Conservation (phyloP, 2,797 vertebrate genomes). For the Hemitrygon akajei region DNA sequence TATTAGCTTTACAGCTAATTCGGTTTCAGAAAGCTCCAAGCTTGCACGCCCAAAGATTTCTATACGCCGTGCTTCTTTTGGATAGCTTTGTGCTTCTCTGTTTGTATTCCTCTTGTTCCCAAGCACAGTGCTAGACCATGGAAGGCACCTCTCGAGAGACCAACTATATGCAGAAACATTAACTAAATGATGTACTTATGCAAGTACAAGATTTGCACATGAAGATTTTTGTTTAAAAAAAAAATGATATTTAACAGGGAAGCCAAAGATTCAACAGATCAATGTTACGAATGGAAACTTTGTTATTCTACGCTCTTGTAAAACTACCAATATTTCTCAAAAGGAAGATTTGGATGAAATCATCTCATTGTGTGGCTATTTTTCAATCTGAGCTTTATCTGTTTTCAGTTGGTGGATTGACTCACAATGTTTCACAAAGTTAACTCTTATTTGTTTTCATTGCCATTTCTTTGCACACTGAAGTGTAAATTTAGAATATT, state of each 20-base stretch:
- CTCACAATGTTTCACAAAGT: background rate
- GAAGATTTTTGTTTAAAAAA: background rate
- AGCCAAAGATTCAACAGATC: background rate
- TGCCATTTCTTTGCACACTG: background rate
- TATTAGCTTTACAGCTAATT: conserved; percentile 79
- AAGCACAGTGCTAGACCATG: conserved; percentile 71
- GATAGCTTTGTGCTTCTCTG: conserved; percentile 87
- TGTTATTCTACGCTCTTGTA: background rate
- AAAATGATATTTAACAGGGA: background rate
- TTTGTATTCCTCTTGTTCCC: conserved; percentile 90
- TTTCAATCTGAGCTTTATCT: background rate
- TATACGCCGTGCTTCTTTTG: conserved; percentile 80
- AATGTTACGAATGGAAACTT: background rate
- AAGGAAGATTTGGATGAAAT: background rate
- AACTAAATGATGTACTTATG: background rate
- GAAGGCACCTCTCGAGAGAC: background rate
- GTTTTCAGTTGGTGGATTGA: background rate
- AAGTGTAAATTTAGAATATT: background rate
- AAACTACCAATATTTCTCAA: background rate
- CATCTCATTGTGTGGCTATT: background rate
- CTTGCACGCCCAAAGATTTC: conserved; percentile 79
- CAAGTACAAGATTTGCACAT: background rate
- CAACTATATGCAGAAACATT: background rate
- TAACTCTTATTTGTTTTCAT: background rate
- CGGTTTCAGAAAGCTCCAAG: conserved; percentile 80